A percentile compares a stretch with the other conserved stretches of the same genome.
These are phyloP conservation scores for Leptobrachium leishanense DNA, from an alignment of 2,113 vertebrate species.

Conservation along the genomic window DNA sequence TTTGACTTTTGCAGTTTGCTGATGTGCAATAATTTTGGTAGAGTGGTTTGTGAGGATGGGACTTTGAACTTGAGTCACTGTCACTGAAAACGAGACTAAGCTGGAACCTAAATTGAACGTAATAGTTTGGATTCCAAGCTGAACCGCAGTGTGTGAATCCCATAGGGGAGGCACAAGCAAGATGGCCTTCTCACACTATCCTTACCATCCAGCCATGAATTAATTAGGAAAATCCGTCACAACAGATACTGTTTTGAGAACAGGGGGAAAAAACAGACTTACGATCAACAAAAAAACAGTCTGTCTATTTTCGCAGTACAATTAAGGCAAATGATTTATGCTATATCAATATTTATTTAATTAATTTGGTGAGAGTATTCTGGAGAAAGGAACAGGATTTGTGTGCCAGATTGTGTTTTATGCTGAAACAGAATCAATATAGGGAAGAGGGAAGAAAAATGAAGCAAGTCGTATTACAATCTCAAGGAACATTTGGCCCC, in stretches of 20 bases:
- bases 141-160: too few relatives aligned
- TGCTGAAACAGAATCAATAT: constrained; percentile 38
- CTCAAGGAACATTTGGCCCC: constrained; percentile 34
- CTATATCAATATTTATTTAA: constrained; percentile 36
- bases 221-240: not conserved
- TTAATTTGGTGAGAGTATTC: constrained; percentile 15
- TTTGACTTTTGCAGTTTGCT: too few relatives aligned
- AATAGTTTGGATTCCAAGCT: too few relatives aligned
- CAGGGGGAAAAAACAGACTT: not conserved
- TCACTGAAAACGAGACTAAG: too few relatives aligned
- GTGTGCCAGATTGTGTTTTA: constrained; percentile 42
- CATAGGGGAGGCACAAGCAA: too few relatives aligned
- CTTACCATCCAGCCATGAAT: not conserved
- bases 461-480: constrained; percentile 24
- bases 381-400: constrained; percentile 24
- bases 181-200: not conserved
- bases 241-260: not conserved
- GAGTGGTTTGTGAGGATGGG: too few relatives aligned
- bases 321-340: constrained; percentile 24
- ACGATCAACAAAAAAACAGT: constrained; percentile 13
- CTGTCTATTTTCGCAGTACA: constrained; percentile 28
- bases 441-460: not conserved
- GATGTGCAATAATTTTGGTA: too few relatives aligned
- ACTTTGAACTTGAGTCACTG: too few relatives aligned
- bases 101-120: too few relatives aligned